Base-by-base conservation (phyloP, 35 echinoderm and acorn worm species). In the Apostichopus californicus region DNA sequence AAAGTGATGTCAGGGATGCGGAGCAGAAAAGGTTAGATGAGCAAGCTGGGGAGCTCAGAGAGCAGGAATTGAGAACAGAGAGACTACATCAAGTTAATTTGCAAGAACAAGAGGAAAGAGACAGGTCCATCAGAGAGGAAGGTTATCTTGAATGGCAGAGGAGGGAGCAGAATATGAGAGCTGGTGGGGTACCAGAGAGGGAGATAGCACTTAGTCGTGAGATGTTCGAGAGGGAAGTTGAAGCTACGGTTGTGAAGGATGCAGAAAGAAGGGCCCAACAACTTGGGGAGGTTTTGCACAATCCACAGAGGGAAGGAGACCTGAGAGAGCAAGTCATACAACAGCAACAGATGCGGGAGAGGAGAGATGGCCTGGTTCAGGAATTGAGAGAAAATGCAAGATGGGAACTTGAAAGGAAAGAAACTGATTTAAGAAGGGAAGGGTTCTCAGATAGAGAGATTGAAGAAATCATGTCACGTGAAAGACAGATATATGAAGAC, bases 191-290 rank as follows among this genome's bases (percentile, higher is more conserved):
- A 58, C n/a, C 81, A 85, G 81, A 85, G 14, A 85, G 81, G 17
- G 81, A 85, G 55, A 85, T 85, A 57, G 21, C 57, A 59, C 55
- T 58, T 23, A 7, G 56, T 58, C 55, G 81, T 58, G 81, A 85
- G 2, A 85, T 85, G 54, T 85, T 85, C 58, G 81, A 85, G n/a
- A 85, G 81, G 57, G 81, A 85, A 55, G 15, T 85, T 56, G 55
- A 85, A 85, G 81, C 55, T 20, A 85, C 57, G n/a, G 81, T 59
- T 59, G 57, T 85, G 81, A 85, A 59, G 23, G 81, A 85, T 85
- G 81, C 81, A 10, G 81, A 85, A 58, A 58, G 57, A 5, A 85
- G 81, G 14, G 81, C 81, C 55, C 81, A 85, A 15, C 81, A 63
- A 55, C 55, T 85, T 6, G 81, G 81, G 17, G 81, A 85, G 54